Percentiles rank a stretch among this genome's conserved stretches.
Evolutionary conservation across 2,888 invertebrate genomes (phyloP).

Genomic region (Parnassius smintheus): DNA sequence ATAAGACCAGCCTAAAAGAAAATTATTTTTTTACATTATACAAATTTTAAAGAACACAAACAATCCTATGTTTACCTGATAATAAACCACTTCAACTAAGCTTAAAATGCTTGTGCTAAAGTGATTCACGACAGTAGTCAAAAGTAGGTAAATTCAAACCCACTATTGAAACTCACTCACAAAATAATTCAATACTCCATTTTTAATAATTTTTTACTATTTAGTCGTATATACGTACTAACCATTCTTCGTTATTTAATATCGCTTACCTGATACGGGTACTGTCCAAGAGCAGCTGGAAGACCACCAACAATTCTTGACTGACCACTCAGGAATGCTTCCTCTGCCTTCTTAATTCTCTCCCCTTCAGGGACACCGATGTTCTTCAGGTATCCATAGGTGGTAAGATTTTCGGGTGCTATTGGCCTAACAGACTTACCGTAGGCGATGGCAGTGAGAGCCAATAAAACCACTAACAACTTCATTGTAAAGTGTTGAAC

Average conservation of each 20-base stretch:
- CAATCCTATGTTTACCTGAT: too few species aligned
- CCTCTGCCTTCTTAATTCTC: slow-evolving; percentile 40
- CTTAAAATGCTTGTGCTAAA: too few species aligned
- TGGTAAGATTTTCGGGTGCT: slow-evolving; percentile 30
- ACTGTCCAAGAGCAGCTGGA: slow-evolving; percentile 41
- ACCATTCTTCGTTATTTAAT: too few species aligned
- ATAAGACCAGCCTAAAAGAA: slow-evolving; percentile 45
- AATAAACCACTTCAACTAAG: too few species aligned
- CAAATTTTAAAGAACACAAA: too few species aligned
- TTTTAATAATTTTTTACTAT: too few species aligned
- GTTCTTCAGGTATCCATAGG: slow-evolving; percentile 42
- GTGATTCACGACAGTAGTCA: too few species aligned
- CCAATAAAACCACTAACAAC: slow-evolving; percentile 32
- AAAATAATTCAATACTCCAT: too few species aligned
- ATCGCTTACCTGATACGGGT: slow-evolving; percentile 41
- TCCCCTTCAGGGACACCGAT: slow-evolving; percentile 43
- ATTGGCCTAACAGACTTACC: slow-evolving; percentile 24
- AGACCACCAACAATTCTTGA: slow-evolving; percentile 47
- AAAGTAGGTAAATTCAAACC: too few species aligned
- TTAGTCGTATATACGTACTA: too few species aligned
- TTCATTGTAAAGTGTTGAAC: slow-evolving; percentile 31
- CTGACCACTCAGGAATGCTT: slow-evolving; percentile 27
- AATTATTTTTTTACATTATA: neutral
- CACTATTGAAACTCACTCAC: too few species aligned
- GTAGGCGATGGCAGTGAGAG: slow-evolving; percentile 32